Base-by-base conservation (phyloP, 2,888 invertebrate genomes). In the Drosophila histrio region DNA sequence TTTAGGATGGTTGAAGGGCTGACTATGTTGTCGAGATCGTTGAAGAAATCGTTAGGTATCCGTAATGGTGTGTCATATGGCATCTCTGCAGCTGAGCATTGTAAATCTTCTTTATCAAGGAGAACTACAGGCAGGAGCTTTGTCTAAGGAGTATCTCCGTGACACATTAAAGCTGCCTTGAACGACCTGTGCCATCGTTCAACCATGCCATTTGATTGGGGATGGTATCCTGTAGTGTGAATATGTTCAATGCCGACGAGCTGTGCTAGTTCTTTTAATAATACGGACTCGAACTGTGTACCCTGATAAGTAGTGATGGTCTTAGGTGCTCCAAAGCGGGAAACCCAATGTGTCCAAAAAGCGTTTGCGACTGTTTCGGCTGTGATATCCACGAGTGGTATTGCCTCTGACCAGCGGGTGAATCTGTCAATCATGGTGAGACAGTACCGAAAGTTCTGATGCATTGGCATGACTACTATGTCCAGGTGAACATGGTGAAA, bases 221-320 rank as follows among this genome's bases (percentile, higher is more conserved):
- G 38, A 19, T 17, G n/a, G n/a, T n/a, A n/a, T n/a, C n/a, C n/a
- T n/a, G n/a, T n/a, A n/a, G n/a, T n/a, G n/a, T n/a, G n/a, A n/a
- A n/a, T n/a, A n/a, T n/a, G n/a, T n/a, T n/a, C n/a, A n/a, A n/a
- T n/a, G n/a, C n/a, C n/a, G n/a, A n/a, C n/a, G n/a, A n/a, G n/a
- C n/a, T n/a, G n/a, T n/a, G n/a, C n/a, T n/a, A n/a, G n/a, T n/a
- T n/a, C n/a, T n/a, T n/a, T n/a, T n/a, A n/a, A n/a, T n/a, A n/a
- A n/a, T n/a, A n/a, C n/a, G n/a, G n/a, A n/a, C n/a, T n/a, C n/a
- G n/a, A n/a, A n/a, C n/a, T 52, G 53, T 1, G 32, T 43, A 3
- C 28, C 28, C 5, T 39, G 39, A 13, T 24, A 43, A 1, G 59
- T 52, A 1, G 50, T 44, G 4, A 50, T 50, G n/a, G n/a, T n/a